phyloP scores from a whole-genome alignment of 2,113 vertebrate genomes.

The Arizona elegans region DNA sequence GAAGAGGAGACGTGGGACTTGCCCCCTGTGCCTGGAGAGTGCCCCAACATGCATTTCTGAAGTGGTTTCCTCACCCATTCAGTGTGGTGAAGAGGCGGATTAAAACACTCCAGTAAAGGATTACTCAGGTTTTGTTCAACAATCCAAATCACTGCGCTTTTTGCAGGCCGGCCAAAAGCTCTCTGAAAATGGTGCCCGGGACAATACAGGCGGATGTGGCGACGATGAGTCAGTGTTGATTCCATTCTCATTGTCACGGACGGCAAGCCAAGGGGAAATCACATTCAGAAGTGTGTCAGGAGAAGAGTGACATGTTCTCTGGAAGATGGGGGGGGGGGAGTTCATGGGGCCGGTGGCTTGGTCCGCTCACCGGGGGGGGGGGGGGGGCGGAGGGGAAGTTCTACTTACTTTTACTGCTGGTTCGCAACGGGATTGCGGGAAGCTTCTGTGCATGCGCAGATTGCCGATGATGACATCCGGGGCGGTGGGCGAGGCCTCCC shows the following conservation, averaged over 20 bases:
- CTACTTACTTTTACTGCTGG: too few species aligned
- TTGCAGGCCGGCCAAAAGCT: background rate
- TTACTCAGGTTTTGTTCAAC: background rate
- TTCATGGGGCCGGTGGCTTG: background rate
- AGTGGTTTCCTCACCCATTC: background rate
- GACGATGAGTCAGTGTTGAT: background rate
- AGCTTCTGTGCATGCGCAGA: too few species aligned
- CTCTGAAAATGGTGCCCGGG: background rate
- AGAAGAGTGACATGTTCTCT: background rate
- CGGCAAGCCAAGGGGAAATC: background rate
- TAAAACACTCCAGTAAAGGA: background rate
- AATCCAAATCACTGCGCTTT: background rate
- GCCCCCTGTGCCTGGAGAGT: background rate
- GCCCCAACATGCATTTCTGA: background rate
- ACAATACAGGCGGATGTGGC: background rate
- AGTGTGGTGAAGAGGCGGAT: background rate
- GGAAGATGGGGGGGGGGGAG: too few species aligned
- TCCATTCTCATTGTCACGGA: background rate
- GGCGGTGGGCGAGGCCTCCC: too few species aligned
- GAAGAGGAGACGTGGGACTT: background rate
- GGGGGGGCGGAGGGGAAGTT: too few species aligned
- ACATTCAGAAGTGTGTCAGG: background rate
- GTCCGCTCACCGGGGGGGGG: background rate
- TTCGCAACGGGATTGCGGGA: too few species aligned
- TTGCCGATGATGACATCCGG: too few species aligned